Base-by-base conservation (phyloP, 2,113 vertebrate genomes). In the Tursiops truncatus region DNA sequence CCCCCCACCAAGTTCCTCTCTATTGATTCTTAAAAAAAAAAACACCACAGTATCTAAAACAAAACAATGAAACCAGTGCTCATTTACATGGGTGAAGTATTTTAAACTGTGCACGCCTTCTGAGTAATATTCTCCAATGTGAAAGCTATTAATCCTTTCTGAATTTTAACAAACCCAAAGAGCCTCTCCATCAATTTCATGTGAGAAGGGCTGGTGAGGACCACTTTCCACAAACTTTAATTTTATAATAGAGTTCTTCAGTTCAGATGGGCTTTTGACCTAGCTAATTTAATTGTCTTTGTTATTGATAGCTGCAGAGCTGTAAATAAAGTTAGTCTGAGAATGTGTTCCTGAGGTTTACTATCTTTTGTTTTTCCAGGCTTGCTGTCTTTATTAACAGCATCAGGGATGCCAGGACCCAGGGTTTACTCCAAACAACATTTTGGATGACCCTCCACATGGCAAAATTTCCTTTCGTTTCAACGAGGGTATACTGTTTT, bases 201-300 rank as follows among this genome's bases (percentile, higher is more conserved):
- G 41, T 89, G 88, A 93, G 95, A 81, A 91, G 36, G 28, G 74
- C 91, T 95, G 10, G 96, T 58, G 56, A 92, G 81, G 81, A 71
- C 68, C 20, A 18, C 84, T 91, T 96, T 97, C 90, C 73, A 95
- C 85, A 96, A 97, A 96, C 85, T 95, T 97, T 97, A 97, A 96
- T 98, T 97, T 97, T 97, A 91, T 96, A 97, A 97, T 83, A 84
- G 92, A 82, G 81, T 96, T 93, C 97, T 97, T 89, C 81, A 92
- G 92, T 94, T 96, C 91, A 95, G 93, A 97, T 74, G 62, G 81
- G 95, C 81, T 97, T 97, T 95, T 97, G 92, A 98, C 96, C 96
- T 63, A 83, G 94, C 68, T 98, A 95, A 97, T 98, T 96, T 97
- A 97, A 97, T 97, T 98, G 96, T 97, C 97, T 96, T 83, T 97